These are phyloP conservation scores for Ceyx margarethae DNA, from an alignment of 2,113 vertebrate species.

Conservation along the genomic window DNA sequence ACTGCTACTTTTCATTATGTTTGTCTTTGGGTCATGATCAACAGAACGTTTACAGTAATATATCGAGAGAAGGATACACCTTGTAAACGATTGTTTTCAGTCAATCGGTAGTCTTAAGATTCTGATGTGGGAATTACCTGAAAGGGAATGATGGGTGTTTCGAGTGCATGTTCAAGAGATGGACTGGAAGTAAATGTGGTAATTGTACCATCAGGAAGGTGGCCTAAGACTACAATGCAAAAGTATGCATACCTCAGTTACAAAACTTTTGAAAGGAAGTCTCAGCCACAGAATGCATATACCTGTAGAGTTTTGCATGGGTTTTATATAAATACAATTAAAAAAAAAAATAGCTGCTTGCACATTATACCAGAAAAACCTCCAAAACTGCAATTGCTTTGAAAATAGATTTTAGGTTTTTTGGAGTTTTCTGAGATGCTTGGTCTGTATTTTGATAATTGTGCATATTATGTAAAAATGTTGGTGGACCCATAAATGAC, in stretches of 20 bases:
- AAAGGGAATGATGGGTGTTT: constrained; percentile 90
- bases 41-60: constrained; percentile 84
- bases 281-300: constrained; percentile 99
- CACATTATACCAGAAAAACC: constrained; percentile 99
- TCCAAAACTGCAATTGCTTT: constrained; percentile 99
- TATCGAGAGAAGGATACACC: constrained; percentile 85
- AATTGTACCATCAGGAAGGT: constrained; percentile 85
- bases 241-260: constrained; percentile 99
- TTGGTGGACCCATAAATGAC: constrained; percentile 99
- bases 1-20: constrained; percentile 89
- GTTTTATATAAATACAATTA: constrained; percentile 99
- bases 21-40: constrained; percentile 90
- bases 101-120: constrained; percentile 81
- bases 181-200: constrained; percentile 90
- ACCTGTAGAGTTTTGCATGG: constrained; percentile 99
- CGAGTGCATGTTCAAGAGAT: constrained; percentile 92
- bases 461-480: constrained; percentile 99
- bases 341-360: constrained; percentile 99
- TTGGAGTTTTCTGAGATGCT: constrained; percentile 99
- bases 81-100: constrained; percentile 87
- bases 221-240: constrained; percentile 95
- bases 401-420: constrained; percentile 99
- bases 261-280: constrained; percentile 95
- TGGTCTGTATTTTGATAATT: constrained; percentile 99
- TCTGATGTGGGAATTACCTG: constrained; percentile 87